Evolutionary conservation across 2,113 vertebrate genomes (phyloP).

Genomic region (Eira barbara): DNA sequence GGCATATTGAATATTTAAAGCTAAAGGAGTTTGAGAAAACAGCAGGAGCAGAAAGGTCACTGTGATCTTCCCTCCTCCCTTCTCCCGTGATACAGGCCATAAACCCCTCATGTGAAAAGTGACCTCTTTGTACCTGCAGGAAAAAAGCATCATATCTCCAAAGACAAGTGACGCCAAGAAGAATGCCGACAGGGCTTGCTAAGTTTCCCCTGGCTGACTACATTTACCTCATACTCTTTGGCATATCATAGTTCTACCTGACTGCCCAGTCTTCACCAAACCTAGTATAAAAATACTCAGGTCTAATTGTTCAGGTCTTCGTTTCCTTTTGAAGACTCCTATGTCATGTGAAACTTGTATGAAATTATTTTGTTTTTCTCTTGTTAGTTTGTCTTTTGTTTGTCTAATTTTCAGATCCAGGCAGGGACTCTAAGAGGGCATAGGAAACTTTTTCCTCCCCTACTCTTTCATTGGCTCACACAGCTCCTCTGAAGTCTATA

Average conservation of each 20-base stretch:
- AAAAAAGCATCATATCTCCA: neutral
- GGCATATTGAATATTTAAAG: neutral
- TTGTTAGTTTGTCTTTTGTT: neutral
- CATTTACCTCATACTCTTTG: neutral
- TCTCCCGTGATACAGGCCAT: neutral
- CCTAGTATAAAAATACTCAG: neutral
- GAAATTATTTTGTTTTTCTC: neutral
- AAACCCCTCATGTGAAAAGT: neutral
- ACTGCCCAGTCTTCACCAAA: neutral
- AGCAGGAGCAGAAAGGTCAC: neutral
- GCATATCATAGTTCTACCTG: neutral
- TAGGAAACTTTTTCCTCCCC: neutral
- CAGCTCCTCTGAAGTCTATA: neutral
- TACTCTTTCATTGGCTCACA: neutral
- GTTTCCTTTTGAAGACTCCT: neutral
- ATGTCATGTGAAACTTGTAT: neutral
- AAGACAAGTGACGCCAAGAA: neutral
- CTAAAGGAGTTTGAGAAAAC: neutral
- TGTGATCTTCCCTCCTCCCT: neutral
- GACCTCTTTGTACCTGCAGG: neutral
- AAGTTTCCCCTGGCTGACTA: neutral
- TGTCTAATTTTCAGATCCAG: neutral
- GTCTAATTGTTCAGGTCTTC: neutral
- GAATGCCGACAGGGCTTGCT: neutral
- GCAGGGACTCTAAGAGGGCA: neutral